Evolutionary conservation across 2,888 invertebrate genomes (phyloP).

Genomic region (Sesamia inferens): DNA sequence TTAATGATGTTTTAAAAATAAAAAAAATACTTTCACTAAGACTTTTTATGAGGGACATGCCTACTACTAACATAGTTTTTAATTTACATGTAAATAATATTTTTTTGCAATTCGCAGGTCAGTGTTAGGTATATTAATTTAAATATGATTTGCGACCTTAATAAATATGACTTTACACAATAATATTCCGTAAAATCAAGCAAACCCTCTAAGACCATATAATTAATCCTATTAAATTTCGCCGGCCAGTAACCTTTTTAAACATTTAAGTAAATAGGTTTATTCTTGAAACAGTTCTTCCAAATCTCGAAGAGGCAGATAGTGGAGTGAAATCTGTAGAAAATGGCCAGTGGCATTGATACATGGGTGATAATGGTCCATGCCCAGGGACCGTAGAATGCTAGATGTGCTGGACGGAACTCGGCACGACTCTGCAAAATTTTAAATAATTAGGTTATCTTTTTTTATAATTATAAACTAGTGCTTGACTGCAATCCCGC

Average conservation of each 20-base stretch:
- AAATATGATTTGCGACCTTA: neutral
- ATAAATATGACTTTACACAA: neutral
- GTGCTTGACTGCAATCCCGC: too few relatives aligned
- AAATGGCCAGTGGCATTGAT: conserved; percentile 96
- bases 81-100: too few relatives aligned
- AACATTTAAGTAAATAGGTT: conserved; percentile 87
- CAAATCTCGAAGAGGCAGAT: conserved; percentile 98
- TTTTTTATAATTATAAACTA: too few relatives aligned
- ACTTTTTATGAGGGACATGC: too few relatives aligned
- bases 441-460: neutral
- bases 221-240: neutral
- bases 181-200: neutral
- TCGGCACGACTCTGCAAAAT: conserved; percentile 92
- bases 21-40: neutral
- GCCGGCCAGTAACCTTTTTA: conserved; percentile 48
- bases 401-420: conserved; percentile 94
- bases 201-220: neutral
- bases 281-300: conserved; percentile 96
- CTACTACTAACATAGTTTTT: too few relatives aligned
- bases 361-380: conserved; percentile 98
- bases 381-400: conserved; percentile 96
- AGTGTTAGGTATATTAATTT: neutral
- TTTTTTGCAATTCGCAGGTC: neutral
- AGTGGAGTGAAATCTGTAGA: conserved; percentile 97
- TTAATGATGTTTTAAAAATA: neutral